Conservation (phyloP, 2,797 vertebrate species). For the Carcharodon carcharias region DNA sequence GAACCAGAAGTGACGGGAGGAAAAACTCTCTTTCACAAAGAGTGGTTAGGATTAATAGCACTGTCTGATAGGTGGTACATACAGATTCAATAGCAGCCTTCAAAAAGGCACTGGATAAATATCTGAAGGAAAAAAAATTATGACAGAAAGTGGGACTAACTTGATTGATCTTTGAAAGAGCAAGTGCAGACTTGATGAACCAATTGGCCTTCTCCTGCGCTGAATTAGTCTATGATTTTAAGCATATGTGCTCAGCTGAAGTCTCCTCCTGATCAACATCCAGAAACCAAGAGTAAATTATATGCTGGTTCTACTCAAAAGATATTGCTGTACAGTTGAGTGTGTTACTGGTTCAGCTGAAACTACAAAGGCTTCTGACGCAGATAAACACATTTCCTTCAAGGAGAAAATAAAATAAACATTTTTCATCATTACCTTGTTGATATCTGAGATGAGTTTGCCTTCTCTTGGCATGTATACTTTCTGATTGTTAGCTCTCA, state of each 20-base stretch:
- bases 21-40: neutral
- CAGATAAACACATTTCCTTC: neutral
- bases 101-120: neutral
- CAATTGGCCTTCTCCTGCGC: neutral
- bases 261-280: neutral
- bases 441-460: constrained; percentile 93
- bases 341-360: neutral
- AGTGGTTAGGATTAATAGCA: neutral
- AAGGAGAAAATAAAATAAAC: neutral
- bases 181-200: neutral
- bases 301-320: neutral
- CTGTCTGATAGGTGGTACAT: no score
- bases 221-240: neutral
- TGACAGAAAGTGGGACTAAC: neutral
- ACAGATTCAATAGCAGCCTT: neutral
- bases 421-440: constrained; percentile 66
- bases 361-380: neutral
- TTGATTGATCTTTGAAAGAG: neutral
- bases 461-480: constrained; percentile 90
- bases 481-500: constrained; percentile 95
- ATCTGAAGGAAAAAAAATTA: neutral
- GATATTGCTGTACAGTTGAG: neutral
- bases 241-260: neutral
- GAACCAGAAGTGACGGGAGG: neutral
- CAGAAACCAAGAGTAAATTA: neutral